Percentiles rank a stretch among this genome's conserved stretches.
Conservation (phyloP, 2,888 invertebrate genomes). For the Noctua janthe region DNA sequence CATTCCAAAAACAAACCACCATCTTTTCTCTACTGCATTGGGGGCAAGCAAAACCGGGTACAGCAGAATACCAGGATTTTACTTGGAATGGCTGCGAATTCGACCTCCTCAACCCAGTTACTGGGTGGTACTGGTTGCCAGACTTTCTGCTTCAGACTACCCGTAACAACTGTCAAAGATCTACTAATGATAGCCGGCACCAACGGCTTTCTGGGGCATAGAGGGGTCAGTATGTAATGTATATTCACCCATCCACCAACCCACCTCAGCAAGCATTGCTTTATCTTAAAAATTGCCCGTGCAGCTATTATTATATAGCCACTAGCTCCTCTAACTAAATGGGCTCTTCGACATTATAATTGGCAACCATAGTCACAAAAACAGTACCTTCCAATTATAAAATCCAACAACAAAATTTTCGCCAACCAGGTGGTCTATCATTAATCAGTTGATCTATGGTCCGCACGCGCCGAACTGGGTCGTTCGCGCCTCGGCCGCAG, state of each 20-base stretch:
- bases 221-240: neutral
- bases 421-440: slow-evolving; percentile 63
- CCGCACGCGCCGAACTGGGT: slow-evolving; percentile 80
- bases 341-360: neutral
- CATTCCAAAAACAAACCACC: neutral
- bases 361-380: neutral
- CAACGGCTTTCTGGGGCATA: neutral
- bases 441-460: slow-evolving; percentile 72
- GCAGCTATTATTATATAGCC: neutral
- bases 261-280: neutral
- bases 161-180: neutral
- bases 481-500: slow-evolving; percentile 73
- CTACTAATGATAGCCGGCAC: neutral
- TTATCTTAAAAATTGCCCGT: neutral
- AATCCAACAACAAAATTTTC: slow-evolving; percentile 44
- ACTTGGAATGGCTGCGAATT: neutral
- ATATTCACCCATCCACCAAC: neutral
- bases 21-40: neutral
- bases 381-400: slow-evolving; percentile 45
- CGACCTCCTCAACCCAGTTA: neutral
- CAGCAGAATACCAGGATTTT: neutral
- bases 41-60: neutral
- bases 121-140: neutral
- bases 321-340: neutral
- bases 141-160: neutral